Base-by-base conservation (phyloP, 2,888 invertebrate genomes). In the Anoncus sp. region DNA sequence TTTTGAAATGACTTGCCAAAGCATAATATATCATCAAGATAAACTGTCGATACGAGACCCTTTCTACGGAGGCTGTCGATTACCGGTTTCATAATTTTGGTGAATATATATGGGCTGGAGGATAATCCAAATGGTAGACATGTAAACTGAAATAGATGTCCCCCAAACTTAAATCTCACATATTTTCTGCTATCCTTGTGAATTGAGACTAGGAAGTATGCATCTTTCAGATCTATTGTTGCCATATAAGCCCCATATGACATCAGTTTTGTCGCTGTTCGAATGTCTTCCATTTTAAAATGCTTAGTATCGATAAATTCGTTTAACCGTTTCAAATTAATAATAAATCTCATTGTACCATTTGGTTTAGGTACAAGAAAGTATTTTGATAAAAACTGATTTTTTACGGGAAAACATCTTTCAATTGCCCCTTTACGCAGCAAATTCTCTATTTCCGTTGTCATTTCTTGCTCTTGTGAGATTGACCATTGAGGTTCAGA, bases 321-420 rank as follows among this genome's bases (percentile, higher is more conserved):
- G 18, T 80, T 80, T 18, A 79, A 70, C 3, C 67, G 51, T 72
- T 82, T 82, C 57, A 80, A 55, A 59, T 83, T 83, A 22, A 80
- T 20, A 75, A 35, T 51, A 51, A 51, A 51, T 1, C 77, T 62
- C 27, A 22, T 24, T 10, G 40, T 47, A 10, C 77, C 75, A 60
- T 77, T 53, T 12, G 67, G 51, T 47, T 77, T 79, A 9, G 70
- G 65, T 20, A 73, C 43, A 2, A 77, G 43, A 38, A 76, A 73
- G 35, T 43, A 53, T 31, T 63, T 12, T 12, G 70, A 63, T 53
- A 70, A 22, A 16, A 70, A 62, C 45, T 70, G 51, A 16, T 47
- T 49, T 24, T 45, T 43, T 20, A 31, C n/a, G 22, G 47, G 22
- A 4, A 20, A 3, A 53, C 63, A 75, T 27, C 62, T 62, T 47